Evolutionary conservation across 2,113 vertebrate species (phyloP), one percentile per base, ranked within the genome.

Genomic region (Rousettus leschenaultii): DNA sequence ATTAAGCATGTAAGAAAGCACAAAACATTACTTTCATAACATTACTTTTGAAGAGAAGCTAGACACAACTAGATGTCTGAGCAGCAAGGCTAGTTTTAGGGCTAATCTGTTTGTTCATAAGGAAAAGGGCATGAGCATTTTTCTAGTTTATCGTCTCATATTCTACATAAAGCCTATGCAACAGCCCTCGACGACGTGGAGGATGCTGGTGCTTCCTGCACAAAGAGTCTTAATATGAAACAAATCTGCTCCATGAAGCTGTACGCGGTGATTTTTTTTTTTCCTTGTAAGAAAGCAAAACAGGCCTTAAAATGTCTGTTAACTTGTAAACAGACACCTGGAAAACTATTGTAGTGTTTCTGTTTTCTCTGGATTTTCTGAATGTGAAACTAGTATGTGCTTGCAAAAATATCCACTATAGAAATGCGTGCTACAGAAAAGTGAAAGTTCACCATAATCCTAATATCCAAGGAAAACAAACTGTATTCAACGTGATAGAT

Each of bases 311-410:
- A 91, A 53, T 35, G 21, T 77, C 70, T 82, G n/a, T 22, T 92
- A 33, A 97, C 66, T 91, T 89, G 57, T 48, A 87, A 94, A 70
- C 35, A 40, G 38, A 87, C 53, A 94, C 66, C 79, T 79, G 55
- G 61, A 95, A 89, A 92, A 79, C 26, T n/a, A 91, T 0, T 86
- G 33, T 28, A 66, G 30, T 73, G 28, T 15, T 65, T 71, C 63
- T n/a, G 28, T 53, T 71, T 91, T 43, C 59, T 73, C 84, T 26
- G 74, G 68, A 53, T 90, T 95, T 91, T 96, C 57, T 86, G 19
- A 84, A 96, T 59, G 88, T 15, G 45, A 95, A 88, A 68, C 30
- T 35, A 73, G 66, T 21, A 73, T 11, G 65, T 38, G 7, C 59
- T 85, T 94, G 26, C 38, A 75, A 93, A 75, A 63, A 74, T 24